A percentile compares a stretch with the other conserved stretches of the same genome.
Conservation (phyloP, 2,113 vertebrate genomes). For the Nothocercus julius region DNA sequence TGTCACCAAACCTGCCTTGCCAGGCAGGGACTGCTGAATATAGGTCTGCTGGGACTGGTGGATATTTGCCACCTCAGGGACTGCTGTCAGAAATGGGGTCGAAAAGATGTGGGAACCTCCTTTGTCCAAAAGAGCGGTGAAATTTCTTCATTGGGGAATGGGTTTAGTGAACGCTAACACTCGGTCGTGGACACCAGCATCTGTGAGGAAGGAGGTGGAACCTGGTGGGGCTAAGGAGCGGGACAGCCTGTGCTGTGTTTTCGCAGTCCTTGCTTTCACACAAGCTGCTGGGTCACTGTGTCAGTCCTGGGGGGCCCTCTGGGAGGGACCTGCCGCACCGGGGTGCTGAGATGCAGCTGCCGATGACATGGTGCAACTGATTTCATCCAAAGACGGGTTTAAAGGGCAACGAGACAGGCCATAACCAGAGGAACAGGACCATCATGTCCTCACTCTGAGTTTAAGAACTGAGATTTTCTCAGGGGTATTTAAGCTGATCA, state of each 20-base stretch:
- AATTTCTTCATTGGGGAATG: neutral
- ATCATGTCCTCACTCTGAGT: neutral
- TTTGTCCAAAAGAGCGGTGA: fast-evolving
- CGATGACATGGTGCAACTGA: neutral
- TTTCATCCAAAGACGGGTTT: neutral
- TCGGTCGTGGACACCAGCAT: neutral
- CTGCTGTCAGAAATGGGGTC: neutral
- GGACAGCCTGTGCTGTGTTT: neutral
- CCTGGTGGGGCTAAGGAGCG: neutral
- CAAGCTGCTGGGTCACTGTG: neutral
- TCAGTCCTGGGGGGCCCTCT: neutral
- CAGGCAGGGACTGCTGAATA: neutral
- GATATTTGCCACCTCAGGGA: neutral
- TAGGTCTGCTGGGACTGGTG: fast-evolving
- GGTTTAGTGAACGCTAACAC: neutral
- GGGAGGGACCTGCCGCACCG: fast-evolving
- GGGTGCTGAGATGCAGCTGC: neutral
- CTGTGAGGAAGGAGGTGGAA: neutral
- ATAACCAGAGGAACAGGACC: neutral
- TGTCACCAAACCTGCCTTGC: neutral
- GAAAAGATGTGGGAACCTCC: neutral
- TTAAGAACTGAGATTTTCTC: neutral
- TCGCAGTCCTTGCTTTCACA: neutral
- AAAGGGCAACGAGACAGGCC: neutral
- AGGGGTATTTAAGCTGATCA: neutral